Evolutionary conservation across 2,888 invertebrate species (phyloP).

Genomic region (Rotaria sp.): DNA sequence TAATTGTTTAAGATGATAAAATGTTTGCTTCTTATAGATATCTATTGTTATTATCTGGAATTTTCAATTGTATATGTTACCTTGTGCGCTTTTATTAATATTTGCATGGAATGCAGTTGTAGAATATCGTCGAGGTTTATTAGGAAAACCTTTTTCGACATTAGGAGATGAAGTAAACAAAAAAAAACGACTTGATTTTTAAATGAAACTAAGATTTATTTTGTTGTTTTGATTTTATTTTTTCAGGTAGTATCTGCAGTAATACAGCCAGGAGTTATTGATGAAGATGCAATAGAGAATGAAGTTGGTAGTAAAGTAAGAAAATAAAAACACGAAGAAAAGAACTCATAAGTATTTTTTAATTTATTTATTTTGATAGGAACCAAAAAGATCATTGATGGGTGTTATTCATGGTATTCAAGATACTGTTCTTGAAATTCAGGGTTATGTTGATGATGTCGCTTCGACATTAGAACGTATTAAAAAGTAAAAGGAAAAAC

Average conservation of each 20-base stretch:
- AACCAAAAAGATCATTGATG: conserved; percentile 77
- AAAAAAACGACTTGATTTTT: not conserved
- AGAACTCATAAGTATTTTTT: not conserved
- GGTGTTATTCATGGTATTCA: conserved; percentile 88
- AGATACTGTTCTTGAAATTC: conserved; percentile 90
- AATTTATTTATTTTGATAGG: not conserved
- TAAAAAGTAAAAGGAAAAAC: conserved; percentile 71
- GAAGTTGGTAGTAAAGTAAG: not conserved
- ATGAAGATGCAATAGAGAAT: not conserved
- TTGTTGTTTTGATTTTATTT: not conserved
- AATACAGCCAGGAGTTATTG: not conserved
- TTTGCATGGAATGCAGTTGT: conserved; percentile 65
- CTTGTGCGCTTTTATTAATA: conserved; percentile 70
- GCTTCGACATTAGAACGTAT: conserved; percentile 86
- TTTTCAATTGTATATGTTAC: conserved; percentile 90
- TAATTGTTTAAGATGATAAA: not conserved
- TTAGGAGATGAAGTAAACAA: not conserved
- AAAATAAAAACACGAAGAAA: not conserved
- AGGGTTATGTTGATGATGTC: conserved; percentile 85
- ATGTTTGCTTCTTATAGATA: conserved; percentile 52
- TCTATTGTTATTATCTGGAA: conserved; percentile 84
- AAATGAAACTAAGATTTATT: not conserved
- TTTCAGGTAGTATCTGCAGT: not conserved
- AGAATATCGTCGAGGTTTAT: not conserved
- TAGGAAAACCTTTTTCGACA: not conserved